These are phyloP conservation scores for Eonycteris spelaea DNA, from an alignment of 2,113 vertebrate species.

Conservation along the genomic window DNA sequence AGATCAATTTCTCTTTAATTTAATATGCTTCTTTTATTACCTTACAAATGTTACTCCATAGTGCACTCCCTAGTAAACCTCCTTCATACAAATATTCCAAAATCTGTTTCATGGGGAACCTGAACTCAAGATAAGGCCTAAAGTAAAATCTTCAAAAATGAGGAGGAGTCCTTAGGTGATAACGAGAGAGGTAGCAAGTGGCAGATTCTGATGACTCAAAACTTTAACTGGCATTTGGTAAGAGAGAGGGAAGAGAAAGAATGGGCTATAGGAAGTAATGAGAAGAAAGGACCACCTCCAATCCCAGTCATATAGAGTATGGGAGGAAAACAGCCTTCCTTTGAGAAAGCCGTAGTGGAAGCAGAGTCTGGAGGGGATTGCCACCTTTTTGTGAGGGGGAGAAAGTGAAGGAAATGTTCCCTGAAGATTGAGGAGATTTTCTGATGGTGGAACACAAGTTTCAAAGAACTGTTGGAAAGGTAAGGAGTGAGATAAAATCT, in stretches of 20 bases:
- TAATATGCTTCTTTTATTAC: not conserved
- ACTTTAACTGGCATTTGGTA: not conserved
- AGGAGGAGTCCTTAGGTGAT: not conserved
- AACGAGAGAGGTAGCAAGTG: not conserved
- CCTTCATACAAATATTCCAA: not conserved
- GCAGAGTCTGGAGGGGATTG: not conserved
- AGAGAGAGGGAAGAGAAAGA: not conserved
- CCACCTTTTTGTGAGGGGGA: not conserved
- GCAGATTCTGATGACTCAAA: not conserved
- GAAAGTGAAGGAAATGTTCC: not conserved
- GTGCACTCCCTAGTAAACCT: not conserved
- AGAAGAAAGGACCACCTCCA: not conserved
- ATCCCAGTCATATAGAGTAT: not conserved
- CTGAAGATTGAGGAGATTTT: not conserved
- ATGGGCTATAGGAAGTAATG: not conserved
- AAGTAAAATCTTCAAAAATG: not conserved
- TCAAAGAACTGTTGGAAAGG: not conserved
- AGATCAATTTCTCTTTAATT: not conserved
- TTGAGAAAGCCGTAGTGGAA: not conserved
- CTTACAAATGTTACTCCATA: not conserved
- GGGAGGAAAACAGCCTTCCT: not conserved
- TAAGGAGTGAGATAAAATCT: not conserved
- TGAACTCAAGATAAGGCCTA: not conserved
- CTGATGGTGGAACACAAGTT: not conserved
- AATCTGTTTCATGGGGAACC: not conserved